phyloP scores from a whole-genome alignment of 2,888 invertebrate genomes.

The Drosophila leonis region DNA sequence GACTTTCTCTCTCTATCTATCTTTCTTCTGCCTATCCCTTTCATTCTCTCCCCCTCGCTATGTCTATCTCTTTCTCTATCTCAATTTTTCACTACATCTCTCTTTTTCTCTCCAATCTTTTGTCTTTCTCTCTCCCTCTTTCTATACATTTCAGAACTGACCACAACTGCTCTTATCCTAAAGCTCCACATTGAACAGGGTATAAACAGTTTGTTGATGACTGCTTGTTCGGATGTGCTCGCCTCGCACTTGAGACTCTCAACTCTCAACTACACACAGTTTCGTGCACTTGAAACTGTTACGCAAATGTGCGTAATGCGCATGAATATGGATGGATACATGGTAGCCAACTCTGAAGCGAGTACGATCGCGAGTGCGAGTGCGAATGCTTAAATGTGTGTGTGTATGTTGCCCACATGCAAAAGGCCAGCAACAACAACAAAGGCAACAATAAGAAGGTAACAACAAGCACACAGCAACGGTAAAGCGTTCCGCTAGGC shows the following conservation, averaged over 20 bases:
- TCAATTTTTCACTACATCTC: too few species aligned
- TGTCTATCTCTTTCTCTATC: too few species aligned
- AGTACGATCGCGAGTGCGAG: constrained; percentile 8
- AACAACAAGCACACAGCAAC: constrained; percentile 39
- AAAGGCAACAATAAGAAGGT: constrained; percentile 10
- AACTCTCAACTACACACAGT: constrained; percentile 52
- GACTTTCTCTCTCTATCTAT: too few species aligned
- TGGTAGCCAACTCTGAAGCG: constrained; percentile 30
- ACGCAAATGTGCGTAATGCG: constrained; percentile 81
- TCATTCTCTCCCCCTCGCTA: too few species aligned
- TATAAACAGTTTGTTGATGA: constrained; percentile 28
- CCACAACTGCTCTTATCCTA: too few species aligned
- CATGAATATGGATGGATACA: constrained; percentile 68
- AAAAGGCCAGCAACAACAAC: constrained; percentile 26
- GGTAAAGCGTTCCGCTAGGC: constrained; percentile 64
- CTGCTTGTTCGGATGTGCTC: constrained; percentile 48
- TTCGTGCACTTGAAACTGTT: constrained; percentile 78
- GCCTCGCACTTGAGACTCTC: constrained; percentile 66
- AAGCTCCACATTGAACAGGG: not conserved
- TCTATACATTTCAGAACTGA: not conserved
- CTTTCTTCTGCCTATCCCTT: too few species aligned
- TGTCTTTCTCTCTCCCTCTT: not conserved
- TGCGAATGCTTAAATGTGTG: constrained; percentile 16
- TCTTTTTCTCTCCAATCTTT: too few species aligned
- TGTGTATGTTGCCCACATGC: constrained; percentile 51